These are phyloP conservation scores for Toxotes chatareus DNA, from an alignment of 2,113 vertebrate genomes.

Conservation along the genomic window DNA sequence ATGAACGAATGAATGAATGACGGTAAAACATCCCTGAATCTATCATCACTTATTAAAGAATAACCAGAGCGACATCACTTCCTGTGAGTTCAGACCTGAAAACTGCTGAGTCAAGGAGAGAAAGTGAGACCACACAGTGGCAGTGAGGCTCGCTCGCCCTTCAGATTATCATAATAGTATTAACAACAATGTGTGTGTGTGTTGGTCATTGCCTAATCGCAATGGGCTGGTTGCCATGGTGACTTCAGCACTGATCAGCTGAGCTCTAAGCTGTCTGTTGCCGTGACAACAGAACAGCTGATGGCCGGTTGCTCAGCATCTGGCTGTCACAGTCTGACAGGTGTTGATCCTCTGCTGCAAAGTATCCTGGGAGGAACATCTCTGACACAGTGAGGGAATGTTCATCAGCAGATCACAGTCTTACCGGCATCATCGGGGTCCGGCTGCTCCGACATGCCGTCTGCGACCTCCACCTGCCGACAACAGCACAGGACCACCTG, in stretches of 20 bases:
- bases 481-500: neutral
- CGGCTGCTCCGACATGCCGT: constrained; percentile 52
- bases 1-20: too few relatives aligned
- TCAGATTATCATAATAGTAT: constrained; percentile 19
- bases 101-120: neutral
- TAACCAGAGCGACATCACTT: constrained; percentile 11
- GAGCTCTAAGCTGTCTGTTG: constrained; percentile 47
- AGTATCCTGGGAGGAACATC: too few relatives aligned
- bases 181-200: neutral
- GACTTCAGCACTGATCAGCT: constrained; percentile 41
- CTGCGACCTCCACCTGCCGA: constrained; percentile 56
- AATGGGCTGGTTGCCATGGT: constrained; percentile 36
- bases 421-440: constrained; percentile 61
- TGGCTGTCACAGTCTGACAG: neutral
- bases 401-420: neutral
- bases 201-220: neutral
- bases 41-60: too few relatives aligned
- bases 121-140: neutral
- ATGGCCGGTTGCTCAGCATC: neutral
- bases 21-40: too few relatives aligned
- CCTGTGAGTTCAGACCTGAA: neutral
- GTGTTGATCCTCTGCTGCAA: neutral
- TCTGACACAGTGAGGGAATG: too few relatives aligned
- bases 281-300: constrained; percentile 52
- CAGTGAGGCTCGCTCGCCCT: neutral